phyloP scores from a whole-genome alignment of 2,113 vertebrate species.

The Synodontis membranacea region DNA sequence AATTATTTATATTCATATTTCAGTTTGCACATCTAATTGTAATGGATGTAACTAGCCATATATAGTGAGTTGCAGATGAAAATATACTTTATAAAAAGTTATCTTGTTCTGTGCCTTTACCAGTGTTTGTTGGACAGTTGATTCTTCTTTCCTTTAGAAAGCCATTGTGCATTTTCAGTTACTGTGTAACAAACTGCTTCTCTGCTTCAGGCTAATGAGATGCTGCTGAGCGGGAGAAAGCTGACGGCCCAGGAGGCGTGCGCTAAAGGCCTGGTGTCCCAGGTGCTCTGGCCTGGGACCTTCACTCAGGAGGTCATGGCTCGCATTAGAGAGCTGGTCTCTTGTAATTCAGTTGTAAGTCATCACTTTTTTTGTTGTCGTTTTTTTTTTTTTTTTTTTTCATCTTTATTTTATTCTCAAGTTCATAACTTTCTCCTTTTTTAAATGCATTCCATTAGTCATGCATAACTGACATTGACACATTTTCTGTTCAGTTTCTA shows the following conservation, averaged over 20 bases:
- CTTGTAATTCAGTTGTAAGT: slow-evolving; percentile 88
- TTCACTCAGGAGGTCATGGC: slow-evolving; percentile 98
- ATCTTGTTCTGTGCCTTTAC: not conserved
- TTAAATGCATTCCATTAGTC: slow-evolving; percentile 39
- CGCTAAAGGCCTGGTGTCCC: slow-evolving; percentile 93
- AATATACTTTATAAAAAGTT: not conserved
- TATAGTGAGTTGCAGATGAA: not conserved
- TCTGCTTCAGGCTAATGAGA: slow-evolving; percentile 86
- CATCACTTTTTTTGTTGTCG: slow-evolving; percentile 24
- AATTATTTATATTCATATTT: not conserved
- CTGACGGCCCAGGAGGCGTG: slow-evolving; percentile 96
- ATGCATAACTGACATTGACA: slow-evolving; percentile 13
- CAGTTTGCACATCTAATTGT: not conserved
- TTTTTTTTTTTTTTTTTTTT: not conserved
- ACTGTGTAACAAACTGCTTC: not conserved
- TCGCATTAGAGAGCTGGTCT: slow-evolving; percentile 91
- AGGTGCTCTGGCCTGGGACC: slow-evolving; percentile 96
- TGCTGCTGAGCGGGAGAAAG: slow-evolving; percentile 94
- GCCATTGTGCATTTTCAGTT: not conserved
- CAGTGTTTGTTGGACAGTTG: not conserved
- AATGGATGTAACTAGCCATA: not conserved
- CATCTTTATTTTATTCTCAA: slow-evolving; percentile 32
- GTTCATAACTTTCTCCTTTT: slow-evolving; percentile 9
- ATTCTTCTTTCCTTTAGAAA: not conserved
- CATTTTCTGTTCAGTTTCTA: not conserved